These are phyloP conservation scores for Alouatta palliata DNA, from an alignment of 2,113 vertebrate genomes.

Conservation along the genomic window DNA sequence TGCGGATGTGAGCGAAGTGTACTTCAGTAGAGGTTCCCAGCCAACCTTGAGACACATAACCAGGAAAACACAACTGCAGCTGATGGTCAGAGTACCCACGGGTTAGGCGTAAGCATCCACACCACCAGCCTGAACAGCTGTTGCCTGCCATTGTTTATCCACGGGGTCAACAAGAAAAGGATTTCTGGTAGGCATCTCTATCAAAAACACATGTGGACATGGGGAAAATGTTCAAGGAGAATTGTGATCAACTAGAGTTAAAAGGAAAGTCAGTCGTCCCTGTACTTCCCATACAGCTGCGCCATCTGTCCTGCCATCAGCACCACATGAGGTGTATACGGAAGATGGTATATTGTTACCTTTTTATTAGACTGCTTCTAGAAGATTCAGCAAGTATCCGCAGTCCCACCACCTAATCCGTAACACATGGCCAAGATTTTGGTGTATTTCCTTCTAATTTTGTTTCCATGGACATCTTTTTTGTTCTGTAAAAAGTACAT, in stretches of 20 bases:
- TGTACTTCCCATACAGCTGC: not conserved
- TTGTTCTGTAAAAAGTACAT: not conserved
- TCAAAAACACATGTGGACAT: not conserved
- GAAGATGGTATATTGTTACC: not conserved
- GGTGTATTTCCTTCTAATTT: not conserved
- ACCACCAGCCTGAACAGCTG: too few relatives aligned
- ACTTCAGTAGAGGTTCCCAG: not conserved
- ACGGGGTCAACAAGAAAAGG: not conserved
- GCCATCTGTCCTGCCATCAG: not conserved
- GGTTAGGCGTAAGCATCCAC: not conserved
- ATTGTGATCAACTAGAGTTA: not conserved
- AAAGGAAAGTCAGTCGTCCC: not conserved
- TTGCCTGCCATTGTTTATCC: not conserved
- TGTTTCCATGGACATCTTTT: not conserved
- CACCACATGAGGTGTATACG: not conserved
- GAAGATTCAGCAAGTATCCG: not conserved
- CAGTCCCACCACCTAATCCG: not conserved
- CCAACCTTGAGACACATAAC: accelerated
- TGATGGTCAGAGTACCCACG: not conserved
- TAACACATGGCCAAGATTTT: not conserved
- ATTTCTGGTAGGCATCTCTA: not conserved
- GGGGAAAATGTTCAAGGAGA: not conserved
- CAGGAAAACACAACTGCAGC: not conserved
- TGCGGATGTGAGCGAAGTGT: not conserved
- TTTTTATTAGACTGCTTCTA: not conserved